Evolutionary conservation across 2,113 vertebrate genomes (phyloP).

Genomic region (Cheirogaleus medius): DNA sequence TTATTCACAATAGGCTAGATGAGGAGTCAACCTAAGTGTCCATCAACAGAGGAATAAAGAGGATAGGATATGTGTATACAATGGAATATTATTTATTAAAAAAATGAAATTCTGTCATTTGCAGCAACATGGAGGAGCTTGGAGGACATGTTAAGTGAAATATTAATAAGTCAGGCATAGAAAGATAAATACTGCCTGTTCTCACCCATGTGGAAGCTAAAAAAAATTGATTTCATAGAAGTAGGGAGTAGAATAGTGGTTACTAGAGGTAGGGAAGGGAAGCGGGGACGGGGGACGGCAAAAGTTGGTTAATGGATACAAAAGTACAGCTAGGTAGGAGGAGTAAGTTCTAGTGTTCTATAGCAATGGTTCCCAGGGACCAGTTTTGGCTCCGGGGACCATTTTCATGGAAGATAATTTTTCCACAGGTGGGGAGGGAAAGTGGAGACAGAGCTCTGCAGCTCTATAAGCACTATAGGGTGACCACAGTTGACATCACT

Average conservation of each 20-base stretch:
- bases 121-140: not conserved
- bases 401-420: too few species aligned
- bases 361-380: too few species aligned
- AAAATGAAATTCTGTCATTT: not conserved
- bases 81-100: not conserved
- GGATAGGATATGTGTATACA: not conserved
- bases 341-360: not conserved
- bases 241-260: not conserved
- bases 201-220: not conserved
- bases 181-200: not conserved
- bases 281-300: too few species aligned
- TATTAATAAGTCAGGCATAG: not conserved
- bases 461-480: not conserved
- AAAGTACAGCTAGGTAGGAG: not conserved
- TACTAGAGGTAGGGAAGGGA: too few species aligned
- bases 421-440: too few species aligned
- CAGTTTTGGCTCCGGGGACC: too few species aligned
- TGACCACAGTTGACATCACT: not conserved
- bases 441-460: too few species aligned
- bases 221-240: not conserved
- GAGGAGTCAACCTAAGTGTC: not conserved
- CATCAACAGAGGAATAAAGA: not conserved
- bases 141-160: not conserved
- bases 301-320: too few species aligned
- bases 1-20: not conserved